Base-by-base conservation (phyloP, 2,113 vertebrate species). In the Parotia lawesii region DNA sequence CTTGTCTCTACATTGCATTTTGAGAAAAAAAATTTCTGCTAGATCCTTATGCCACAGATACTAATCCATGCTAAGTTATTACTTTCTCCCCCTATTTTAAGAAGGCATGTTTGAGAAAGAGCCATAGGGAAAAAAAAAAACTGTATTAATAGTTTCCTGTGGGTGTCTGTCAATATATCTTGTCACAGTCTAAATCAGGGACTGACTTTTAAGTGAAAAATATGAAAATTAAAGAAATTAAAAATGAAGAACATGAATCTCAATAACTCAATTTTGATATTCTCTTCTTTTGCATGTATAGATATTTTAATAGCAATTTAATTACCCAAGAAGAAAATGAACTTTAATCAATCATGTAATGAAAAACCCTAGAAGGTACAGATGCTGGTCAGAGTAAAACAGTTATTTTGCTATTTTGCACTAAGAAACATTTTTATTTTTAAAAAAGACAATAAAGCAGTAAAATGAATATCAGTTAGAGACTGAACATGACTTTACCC, bases 81-180 rank as follows among this genome's bases (percentile, higher is more conserved):
- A 60, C 44, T 73, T 88, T 87, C 47, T 85, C 42, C 28, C 10
- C 11, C 33, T 85, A 42, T 82, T 93, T 91, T 87, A 92, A 81
- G 80, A 81, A 67, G 25, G 17, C 16, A 64, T 15, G 70, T 79
- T n/a, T 65, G 74, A 84, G 69, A 84, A 90, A 82, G 25, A 92
- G 51, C 70, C 61, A 82, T 14, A 66, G 40, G 38, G n/a, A 6
- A 54, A 65, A 70, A 53, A 53, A 29, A 56, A 74, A 42, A 58
- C 25, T 35, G 10, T 70, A 92, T 93, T 93, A 89, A 93, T 74
- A 87, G 85, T 65, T 94, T 93, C n/a, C 78, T 79, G 62, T 83
- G 79, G 90, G 71, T 82, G 47, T 62, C 74, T 90, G 42, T 85
- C 95, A 87, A 65, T 93, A 47, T 65, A 87, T 45, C 81, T 81